Evolutionary conservation across 2,888 invertebrate genomes (phyloP).

Genomic region (Drosophila siamana): DNA sequence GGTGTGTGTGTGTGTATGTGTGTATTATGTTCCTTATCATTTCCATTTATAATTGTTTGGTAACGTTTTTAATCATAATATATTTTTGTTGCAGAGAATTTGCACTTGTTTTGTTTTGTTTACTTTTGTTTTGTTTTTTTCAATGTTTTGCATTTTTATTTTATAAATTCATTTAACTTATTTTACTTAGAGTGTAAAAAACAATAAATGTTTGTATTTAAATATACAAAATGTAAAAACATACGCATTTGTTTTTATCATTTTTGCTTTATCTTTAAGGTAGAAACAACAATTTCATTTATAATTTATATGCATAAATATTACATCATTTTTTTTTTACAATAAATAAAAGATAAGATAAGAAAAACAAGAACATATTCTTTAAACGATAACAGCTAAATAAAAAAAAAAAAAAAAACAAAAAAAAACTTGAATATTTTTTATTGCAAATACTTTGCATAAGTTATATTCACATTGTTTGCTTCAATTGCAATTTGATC

Average conservation of each 20-base stretch:
- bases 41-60: constrained; percentile 29
- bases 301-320: constrained; percentile 62
- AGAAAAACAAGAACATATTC: constrained; percentile 20
- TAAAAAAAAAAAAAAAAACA: constrained; percentile 30
- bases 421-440: constrained; percentile 48
- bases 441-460: constrained; percentile 10
- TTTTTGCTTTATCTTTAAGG: constrained; percentile 35
- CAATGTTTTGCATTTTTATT: constrained; percentile 37
- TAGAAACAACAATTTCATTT: constrained; percentile 73
- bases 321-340: constrained; percentile 60
- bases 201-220: constrained; percentile 59
- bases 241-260: constrained; percentile 43
- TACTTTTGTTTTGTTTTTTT: background rate
- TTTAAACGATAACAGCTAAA: background rate
- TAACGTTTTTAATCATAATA: constrained; percentile 39
- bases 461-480: constrained; percentile 29
- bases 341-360: constrained; percentile 60
- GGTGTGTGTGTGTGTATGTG: constrained; percentile 19
- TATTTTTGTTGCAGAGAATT: constrained; percentile 70
- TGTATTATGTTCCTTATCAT: constrained; percentile 30
- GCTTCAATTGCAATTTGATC: constrained; percentile 11
- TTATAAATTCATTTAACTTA: constrained; percentile 73
- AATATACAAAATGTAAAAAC: constrained; percentile 55
- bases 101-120: constrained; percentile 39
- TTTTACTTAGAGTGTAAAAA: constrained; percentile 73